Base-by-base conservation (phyloP, 2,113 vertebrate species). In the Macquaria australasica region DNA sequence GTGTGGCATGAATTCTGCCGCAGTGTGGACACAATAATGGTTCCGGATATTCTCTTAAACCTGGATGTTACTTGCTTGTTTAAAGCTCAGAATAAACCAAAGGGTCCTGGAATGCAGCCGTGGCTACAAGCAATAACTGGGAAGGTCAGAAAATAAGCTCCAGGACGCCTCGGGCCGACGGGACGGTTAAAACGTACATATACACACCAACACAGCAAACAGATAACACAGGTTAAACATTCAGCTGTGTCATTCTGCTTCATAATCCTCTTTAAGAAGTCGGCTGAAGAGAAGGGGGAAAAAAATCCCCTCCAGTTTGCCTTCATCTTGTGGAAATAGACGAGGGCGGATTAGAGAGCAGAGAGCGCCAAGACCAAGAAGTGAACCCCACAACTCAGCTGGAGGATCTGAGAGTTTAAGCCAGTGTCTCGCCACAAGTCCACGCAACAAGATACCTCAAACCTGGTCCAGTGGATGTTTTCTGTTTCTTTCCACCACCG, bases 101-200 rank as follows among this genome's bases (percentile, higher is more conserved):
- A 69, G 28, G 72, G 1, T 78, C 41, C 63, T 23, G 85, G 88
- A 87, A 90, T 90, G 90, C 84, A 87, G 73, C 77, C 1, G 45
- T 0, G 51, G 60, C 53, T 21, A 34, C 9, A 79, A 62, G 85
- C 85, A 92, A 92, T 83, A 83, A 87, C 70, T 23, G 53, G 6
- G 23, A n/a, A 20, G 79, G 84, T 83, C 48, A 28, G 43, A 58
- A 53, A 21, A 68, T 90, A 81, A 92, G 81, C 83, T 83, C 58
- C 8, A 11, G 82, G 79, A 81, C 15, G 39, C 82, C 84, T 31
- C 31, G 1, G 16, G 84, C 59, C 25, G 21, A 28, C 20, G 21
- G 25, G 67, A 23, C 0, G 51, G 66, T 58, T 31, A 2, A 77
- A 39, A 63, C 28, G 34, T 16, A 53, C 25, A 48, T 41, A 21